Evolutionary conservation across 2,113 vertebrate species (phyloP).

Genomic region (Trogon melanurus): DNA sequence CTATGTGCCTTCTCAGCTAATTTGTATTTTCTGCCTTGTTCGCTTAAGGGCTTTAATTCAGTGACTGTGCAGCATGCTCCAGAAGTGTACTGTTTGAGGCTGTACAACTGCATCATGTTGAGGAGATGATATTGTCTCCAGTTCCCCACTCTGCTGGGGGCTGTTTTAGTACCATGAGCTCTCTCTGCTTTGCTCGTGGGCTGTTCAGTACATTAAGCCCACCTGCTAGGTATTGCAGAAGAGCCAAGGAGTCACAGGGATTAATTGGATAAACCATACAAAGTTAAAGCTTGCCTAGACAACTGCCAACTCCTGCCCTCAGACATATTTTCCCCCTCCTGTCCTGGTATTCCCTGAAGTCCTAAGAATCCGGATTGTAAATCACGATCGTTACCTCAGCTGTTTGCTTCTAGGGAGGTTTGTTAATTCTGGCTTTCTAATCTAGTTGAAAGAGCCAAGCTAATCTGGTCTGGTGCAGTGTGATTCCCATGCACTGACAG

Average conservation of each 20-base stretch:
- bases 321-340: background rate
- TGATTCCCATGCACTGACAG: background rate
- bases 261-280: background rate
- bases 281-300: background rate
- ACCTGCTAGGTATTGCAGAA: background rate
- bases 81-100: background rate
- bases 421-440: background rate
- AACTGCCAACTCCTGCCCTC: background rate
- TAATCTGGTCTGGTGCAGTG: background rate
- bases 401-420: background rate
- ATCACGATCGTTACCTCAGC: background rate
- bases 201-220: background rate
- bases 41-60: slow-evolving; percentile 39
- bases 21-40: slow-evolving; percentile 49
- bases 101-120: background rate
- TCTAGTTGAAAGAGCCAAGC: background rate
- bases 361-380: background rate
- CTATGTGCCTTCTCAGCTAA: slow-evolving; percentile 8
- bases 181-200: background rate
- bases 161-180: background rate
- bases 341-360: background rate
- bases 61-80: background rate
- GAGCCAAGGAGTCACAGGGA: background rate
- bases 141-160: slow-evolving; percentile 2
- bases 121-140: background rate